Base-by-base conservation (phyloP, 2,888 invertebrate species). In the Nomada fabriciana region DNA sequence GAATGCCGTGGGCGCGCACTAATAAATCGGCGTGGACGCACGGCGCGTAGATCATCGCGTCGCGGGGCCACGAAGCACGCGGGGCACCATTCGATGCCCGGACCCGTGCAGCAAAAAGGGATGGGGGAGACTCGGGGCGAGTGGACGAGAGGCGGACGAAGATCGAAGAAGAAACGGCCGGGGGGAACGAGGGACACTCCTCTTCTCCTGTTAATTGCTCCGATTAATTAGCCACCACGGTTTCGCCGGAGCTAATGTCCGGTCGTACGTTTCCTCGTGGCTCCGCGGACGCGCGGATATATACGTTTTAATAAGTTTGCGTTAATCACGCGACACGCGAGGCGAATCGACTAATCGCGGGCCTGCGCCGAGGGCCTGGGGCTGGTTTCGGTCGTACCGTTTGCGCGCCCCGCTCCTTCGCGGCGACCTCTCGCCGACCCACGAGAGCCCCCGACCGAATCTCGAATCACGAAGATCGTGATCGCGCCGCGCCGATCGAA, bases 191-290 rank as follows among this genome's bases (percentile, higher is more conserved):
- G 68, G 42, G 61, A 55, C 74, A 53, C 68, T 73, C 76, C 80
- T 84, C 89, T 82, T 87, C 80, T 87, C 88, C 86, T 85, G 89
- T 90, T 92, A 92, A 92, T 92, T 91, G 92, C 91, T 89, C 92
- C 91, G 92, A 92, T 92, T 92, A 92, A 92, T 92, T 92, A 92
- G 91, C 90, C 90, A 90, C 88, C 88, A 89, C 90, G 88, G 86
- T 90, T 91, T 90, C 81, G 90, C 91, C 88, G 87, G 86, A 74
- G 87, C 87, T 92, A 92, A 92, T 91, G 92, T 90, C 82, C 88
- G 89, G 81, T 77, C 92, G 90, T 92, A 90, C 89, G 88, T 92
- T 91, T 91, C 86, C 83, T 71, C 84, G 76, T 82, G 84, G 82
- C 71, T 84, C 74, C 85, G 80, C 83, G 84, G 84, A 80, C 84